Evolutionary conservation across 2,888 invertebrate species (phyloP), one percentile per base, ranked within the genome.

Genomic region (Idaea dimidiata): DNA sequence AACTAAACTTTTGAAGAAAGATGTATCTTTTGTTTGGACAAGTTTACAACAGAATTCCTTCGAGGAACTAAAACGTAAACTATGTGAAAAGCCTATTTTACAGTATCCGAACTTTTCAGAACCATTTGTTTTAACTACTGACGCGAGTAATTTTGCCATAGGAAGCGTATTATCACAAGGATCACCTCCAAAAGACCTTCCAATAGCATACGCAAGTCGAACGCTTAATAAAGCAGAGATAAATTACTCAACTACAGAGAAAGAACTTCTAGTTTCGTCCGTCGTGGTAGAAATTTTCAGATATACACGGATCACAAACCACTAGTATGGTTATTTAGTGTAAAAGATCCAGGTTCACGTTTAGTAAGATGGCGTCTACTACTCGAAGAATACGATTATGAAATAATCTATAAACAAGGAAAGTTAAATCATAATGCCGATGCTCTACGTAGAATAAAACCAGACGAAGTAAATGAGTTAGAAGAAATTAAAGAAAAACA

Each of bases 281-380:
- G 7, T 67, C 64, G 62, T 57, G 65, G 64, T 1, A 58, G 59
- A 2, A 58, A 55, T 17, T 68, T 68, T 17, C 61, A 55, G 16
- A 68, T 67, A 10, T 18, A 54, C 0, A 67, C 65, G 1, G 67
- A 65, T 17, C 62, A 66, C n/a, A 59, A 57, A 31, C 67, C 65
- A 6, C 58, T 67, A 16, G 17, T 59, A 16, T 68, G 62, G 62
- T 18, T 68, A 14, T 64, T 64, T 56, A 64, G 61, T 55, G 16
- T 18, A 5, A 60, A 59, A 54, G 65, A 65, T 33, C 65, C 64
- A n/a, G 55, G 62, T 4, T 57, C 56, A 7, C 17, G 56, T 1
- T 6, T 59, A 17, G 33, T 62, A 16, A 32, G 62, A 0, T 62
- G 62, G 62, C 4, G 62, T 3, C 17, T 62, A 8, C 43, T 59